Percentiles rank a stretch among this genome's conserved stretches.
phyloP scores from a whole-genome alignment of 2,888 invertebrate genomes.

The Ferdinandea cuprea region DNA sequence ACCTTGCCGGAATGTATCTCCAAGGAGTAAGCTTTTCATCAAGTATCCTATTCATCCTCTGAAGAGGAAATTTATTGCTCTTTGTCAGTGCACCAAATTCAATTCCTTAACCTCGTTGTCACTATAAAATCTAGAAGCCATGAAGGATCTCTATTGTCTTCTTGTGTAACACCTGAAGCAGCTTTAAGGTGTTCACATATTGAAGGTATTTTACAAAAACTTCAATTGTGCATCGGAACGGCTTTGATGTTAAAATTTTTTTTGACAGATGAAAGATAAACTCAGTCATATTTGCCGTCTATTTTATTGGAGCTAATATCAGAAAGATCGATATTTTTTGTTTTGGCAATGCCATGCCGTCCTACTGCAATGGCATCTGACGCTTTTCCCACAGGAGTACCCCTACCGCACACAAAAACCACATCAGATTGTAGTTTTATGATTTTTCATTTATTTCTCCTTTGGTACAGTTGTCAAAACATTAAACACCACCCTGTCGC shows the following conservation, averaged over 20 bases:
- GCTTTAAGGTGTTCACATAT: neutral
- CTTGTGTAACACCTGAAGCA: neutral
- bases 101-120: conserved; percentile 47
- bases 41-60: conserved; percentile 24
- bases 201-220: neutral
- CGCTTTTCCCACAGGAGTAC: conserved; percentile 5
- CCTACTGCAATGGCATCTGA: neutral
- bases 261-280: conserved; percentile 60
- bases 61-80: conserved; percentile 50
- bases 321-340: conserved; percentile 35
- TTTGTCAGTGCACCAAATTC: conserved; percentile 50
- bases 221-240: neutral
- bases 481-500: conserved; percentile 43
- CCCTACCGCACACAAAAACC: conserved; percentile 21
- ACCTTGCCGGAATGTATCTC: conserved; percentile 4
- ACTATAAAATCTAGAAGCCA: neutral
- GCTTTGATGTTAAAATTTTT: neutral
- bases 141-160: neutral
- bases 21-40: conserved; percentile 5
- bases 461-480: conserved; percentile 68
- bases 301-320: conserved; percentile 62
- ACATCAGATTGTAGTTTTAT: conserved; percentile 62
- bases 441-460: conserved; percentile 68
- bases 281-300: conserved; percentile 30
- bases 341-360: neutral